Base-by-base conservation (phyloP, 1,140 invertebrate species). In the Pararge aegeria region DNA sequence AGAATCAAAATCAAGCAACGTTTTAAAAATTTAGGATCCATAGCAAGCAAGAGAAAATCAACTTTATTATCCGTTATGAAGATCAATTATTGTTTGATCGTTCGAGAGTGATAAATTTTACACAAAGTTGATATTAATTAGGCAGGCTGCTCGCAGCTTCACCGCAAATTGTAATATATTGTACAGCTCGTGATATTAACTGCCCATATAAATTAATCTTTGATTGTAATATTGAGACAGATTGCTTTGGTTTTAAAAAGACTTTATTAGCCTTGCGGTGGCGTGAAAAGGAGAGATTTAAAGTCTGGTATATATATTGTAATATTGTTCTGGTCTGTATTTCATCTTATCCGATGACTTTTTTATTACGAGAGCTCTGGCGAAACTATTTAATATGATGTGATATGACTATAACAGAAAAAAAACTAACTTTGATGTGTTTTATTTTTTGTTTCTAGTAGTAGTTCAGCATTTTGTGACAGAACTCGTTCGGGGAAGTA, bases 71-170 rank as follows among this genome's bases (percentile, higher is more conserved):
- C 27, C 40, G 10, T 16, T 24, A 30, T 21, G 55, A 62, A 46
- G 53, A 46, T 55, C 24, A 29, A 62, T 62, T 51, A 62, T 62
- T 20, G 40, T 44, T 19, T 42, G 52, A 46, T 40, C 19, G 6
- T 19, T 16, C 1, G n/a, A 5, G 5, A 44, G 53, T 56, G 48
- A 62, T 62, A 62, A 62, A 62, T 62, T 62, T 56, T 44, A 19
- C 53, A 46, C 54, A 51, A 62, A 82, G 75, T 77, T 82, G 72
- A 75, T 82, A 82, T 82, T 82, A 80, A 80, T 83, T 83, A 83
- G 73, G 57, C 30, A 62, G 70, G 57, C 61, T 50, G 67, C 63
- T 62, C 66, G 55, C 61, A 64, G 69, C 76, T 64, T 75, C 68
- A 64, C 75, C 75, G 61, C 75, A 78, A 83, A 79, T 83, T 83